Percentiles rank a stretch among this genome's conserved stretches.
phyloP scores from a whole-genome alignment of 2,888 invertebrate species.

The Sacculina carcini region DNA sequence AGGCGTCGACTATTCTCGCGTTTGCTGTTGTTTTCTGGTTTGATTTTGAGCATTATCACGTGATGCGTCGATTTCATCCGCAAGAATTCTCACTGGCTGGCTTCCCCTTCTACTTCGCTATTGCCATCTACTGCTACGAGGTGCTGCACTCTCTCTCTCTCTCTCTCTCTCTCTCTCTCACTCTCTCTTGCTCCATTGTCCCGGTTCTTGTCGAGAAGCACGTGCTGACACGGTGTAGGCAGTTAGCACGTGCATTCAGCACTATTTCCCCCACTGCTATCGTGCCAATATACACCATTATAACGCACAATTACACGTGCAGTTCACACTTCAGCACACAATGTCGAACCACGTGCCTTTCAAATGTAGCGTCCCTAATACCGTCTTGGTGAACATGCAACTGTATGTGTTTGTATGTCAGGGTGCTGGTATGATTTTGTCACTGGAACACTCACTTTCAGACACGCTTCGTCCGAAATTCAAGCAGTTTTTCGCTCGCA shows the following conservation, averaged over 20 bases:
- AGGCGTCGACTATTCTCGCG: constrained; percentile 23
- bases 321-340: too few relatives aligned
- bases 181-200: neutral
- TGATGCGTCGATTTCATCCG: constrained; percentile 18
- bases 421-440: constrained; percentile 24
- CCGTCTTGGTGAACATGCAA: neutral
- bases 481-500: constrained; percentile 20
- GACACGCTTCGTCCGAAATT: constrained; percentile 19
- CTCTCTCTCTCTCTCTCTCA: neutral
- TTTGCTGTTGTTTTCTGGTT: constrained; percentile 25
- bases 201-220: neutral
- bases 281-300: too few relatives aligned
- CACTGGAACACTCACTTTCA: constrained; percentile 21
- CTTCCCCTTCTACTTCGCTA: constrained; percentile 22
- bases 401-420: constrained; percentile 11
- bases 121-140: constrained; percentile 24
- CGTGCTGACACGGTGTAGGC: too few relatives aligned
- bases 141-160: constrained; percentile 15
- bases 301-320: too few relatives aligned
- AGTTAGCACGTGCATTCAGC: too few relatives aligned
- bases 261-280: too few relatives aligned
- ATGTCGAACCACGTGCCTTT: too few relatives aligned
- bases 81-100: constrained; percentile 21
- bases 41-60: constrained; percentile 22
- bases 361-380: too few relatives aligned